A percentile compares a stretch with the other conserved stretches of the same genome.
Conservation (phyloP, 2,888 invertebrate genomes). For the Branchellion lobata region DNA sequence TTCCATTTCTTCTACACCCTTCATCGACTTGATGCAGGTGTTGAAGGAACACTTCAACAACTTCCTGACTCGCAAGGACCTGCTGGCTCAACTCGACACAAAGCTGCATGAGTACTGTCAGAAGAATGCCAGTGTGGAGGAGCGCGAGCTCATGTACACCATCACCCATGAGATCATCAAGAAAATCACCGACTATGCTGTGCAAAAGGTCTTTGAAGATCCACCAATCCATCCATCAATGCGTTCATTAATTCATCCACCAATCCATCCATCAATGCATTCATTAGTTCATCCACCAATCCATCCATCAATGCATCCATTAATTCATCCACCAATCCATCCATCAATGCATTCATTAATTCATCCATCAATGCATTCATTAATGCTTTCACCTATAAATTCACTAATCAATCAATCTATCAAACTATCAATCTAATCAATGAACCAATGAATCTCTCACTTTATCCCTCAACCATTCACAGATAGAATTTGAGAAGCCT, state of each 20-base stretch:
- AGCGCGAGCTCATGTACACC: not conserved
- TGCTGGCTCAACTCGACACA: not conserved
- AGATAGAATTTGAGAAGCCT: not conserved
- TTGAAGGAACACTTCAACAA: slow-evolving; percentile 8
- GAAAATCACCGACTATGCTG: slow-evolving; percentile 7
- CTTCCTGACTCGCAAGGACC: not conserved
- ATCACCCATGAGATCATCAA: slow-evolving; percentile 1
- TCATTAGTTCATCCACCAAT: no score
- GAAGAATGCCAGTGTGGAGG: not conserved
- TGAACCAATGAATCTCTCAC: not conserved
- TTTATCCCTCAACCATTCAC: not conserved
- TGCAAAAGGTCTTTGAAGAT: slow-evolving; percentile 5
- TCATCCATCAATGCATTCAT: not conserved
- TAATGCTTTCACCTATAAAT: not conserved
- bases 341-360: no score
- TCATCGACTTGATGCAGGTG: no score
- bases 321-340: no score
- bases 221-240: no score
- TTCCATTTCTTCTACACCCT: no score
- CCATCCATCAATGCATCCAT: no score
- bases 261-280: no score
- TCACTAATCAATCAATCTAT: not conserved
- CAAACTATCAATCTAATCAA: not conserved
- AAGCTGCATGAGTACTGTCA: not conserved
- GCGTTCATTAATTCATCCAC: no score